Evolutionary conservation across 1,140 invertebrate species (phyloP).

Genomic region (Caerostris darwini): DNA sequence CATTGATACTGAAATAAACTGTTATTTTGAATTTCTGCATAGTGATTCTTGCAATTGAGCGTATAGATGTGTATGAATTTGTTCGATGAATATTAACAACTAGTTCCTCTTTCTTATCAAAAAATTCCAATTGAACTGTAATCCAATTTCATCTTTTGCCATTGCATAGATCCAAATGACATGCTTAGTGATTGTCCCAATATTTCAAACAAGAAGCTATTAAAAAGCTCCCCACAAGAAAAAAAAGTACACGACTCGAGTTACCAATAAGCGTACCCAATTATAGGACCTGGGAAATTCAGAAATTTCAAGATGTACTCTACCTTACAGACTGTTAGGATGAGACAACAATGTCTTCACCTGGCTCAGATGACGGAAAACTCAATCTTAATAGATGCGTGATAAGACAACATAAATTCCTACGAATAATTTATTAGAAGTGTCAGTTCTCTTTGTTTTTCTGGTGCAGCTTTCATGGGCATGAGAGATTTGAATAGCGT

Average conservation of each 20-base stretch:
- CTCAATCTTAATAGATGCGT: slow-evolving; percentile 13
- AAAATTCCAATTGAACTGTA: no score
- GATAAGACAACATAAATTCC: neutral
- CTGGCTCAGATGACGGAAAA: neutral
- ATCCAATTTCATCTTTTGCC: no score
- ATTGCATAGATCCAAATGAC: neutral
- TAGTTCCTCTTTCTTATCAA: no score
- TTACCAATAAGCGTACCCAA: neutral
- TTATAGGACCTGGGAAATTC: neutral
- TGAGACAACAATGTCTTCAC: neutral
- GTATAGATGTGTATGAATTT: no score
- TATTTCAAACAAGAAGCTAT: neutral
- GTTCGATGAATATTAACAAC: no score
- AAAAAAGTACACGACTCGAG: neutral
- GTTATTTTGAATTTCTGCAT: no score
- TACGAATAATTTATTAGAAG: neutral
- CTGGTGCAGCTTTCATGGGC: neutral
- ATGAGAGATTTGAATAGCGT: neutral
- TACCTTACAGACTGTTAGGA: neutral
- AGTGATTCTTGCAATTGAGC: no score
- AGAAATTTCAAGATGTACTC: neutral
- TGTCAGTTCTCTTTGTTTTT: neutral
- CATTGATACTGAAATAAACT: no score
- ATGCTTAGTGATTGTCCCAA: neutral
- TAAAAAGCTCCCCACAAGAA: neutral